Evolutionary conservation across 37 sponge, comb jelly and placozoan genomes (phyloP), one percentile per base, ranked within the genome.

Genomic region (Oopsacas minuta): DNA sequence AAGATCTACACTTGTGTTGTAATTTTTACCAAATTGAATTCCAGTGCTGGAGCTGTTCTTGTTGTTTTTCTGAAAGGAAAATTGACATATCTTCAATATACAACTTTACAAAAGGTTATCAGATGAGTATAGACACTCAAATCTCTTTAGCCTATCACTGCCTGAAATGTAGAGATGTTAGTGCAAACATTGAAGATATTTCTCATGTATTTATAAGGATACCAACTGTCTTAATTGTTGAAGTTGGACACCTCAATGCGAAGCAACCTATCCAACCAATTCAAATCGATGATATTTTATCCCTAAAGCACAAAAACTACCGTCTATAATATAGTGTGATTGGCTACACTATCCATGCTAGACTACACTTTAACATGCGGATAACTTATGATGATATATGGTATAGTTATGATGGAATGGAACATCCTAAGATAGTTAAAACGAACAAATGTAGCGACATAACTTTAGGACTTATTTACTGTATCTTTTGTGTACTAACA

Each of bases 321-420:
- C 20, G 28, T 10, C 75, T 61, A 61, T 34, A 61, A 7, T 61
- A 61, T n/a, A 25, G 1, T 34, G 1, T 61, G 1, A 5, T 61
- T 20, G 75, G 75, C 5, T 61, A 61, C 75, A 61, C 75, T 25
- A 61, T 61, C 5, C 75, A 61, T n/a, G 20, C 30, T 10, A 34
- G 75, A 3, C 7, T 61, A 61, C 75, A 61, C 75, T 61, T 61
- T 12, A 32, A 61, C 28, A 61, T 61, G 75, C 22, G 28, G 22
- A 61, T 61, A 61, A n/a, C 22, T 5, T 61, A 61, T 34, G 30
- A 12, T 3, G 75, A 12, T 61, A 7, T 20, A 20, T 61, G 20
- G 30, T 61, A 61, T n/a, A 61, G 1, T 32, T 61, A 61, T n/a
- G 75, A 61, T 61, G 75, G 75, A 61, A 20, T 61, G 75, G 75